Percentiles rank a stretch among this genome's conserved stretches.
These are phyloP conservation scores for Planiliza haematocheilus DNA, from an alignment of 2,113 vertebrate species.

Conservation along the genomic window DNA sequence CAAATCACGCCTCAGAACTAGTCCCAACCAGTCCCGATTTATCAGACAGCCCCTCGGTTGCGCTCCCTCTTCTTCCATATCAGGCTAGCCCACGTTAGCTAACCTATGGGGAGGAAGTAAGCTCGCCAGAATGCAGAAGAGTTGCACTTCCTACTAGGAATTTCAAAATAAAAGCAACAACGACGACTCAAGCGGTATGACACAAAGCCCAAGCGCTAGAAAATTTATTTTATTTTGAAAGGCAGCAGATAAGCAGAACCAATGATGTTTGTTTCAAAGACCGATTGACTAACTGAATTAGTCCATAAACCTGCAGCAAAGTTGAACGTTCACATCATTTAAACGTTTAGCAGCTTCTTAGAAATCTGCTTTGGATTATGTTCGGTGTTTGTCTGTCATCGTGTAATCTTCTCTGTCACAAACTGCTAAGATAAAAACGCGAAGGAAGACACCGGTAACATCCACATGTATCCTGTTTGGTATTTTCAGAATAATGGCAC, in stretches of 20 bases:
- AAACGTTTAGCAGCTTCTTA: no score
- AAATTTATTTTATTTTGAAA: conserved; percentile 19
- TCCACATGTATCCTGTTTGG: no score
- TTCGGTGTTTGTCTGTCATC: no score
- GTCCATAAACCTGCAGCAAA: no score
- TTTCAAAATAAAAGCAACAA: conserved; percentile 55
- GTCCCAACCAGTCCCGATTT: conserved; percentile 45
- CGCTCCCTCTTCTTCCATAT: conserved; percentile 56
- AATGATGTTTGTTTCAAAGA: no score
- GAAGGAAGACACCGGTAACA: no score
- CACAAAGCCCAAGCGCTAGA: neutral
- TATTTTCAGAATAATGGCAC: conserved; percentile 31
- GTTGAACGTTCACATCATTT: no score
- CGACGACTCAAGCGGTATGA: neutral
- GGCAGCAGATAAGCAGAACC: no score
- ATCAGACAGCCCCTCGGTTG: conserved; percentile 18
- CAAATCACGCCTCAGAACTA: conserved; percentile 58
- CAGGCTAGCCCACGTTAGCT: conserved; percentile 53
- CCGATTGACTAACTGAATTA: no score
- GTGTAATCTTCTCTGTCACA: no score
- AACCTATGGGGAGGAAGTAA: neutral
- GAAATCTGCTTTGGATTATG: no score
- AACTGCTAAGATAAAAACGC: no score
- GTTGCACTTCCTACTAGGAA: neutral
- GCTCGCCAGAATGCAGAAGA: fast-evolving